Base-by-base conservation (phyloP, 2,888 invertebrate species). In the Drosophila nigricruria region DNA sequence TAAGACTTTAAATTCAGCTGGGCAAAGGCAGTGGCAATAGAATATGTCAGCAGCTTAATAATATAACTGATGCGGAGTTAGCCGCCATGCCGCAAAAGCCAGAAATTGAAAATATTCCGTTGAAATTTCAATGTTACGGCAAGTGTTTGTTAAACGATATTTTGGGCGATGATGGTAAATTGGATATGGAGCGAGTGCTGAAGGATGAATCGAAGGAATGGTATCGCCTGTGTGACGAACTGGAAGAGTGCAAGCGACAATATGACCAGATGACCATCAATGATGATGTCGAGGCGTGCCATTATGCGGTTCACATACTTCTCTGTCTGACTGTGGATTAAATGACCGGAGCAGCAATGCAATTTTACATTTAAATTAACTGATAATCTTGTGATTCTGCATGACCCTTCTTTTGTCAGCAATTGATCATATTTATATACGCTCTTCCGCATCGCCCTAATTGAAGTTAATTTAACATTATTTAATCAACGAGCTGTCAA, bases 61-160 rank as follows among this genome's bases (percentile, higher is more conserved):
- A 52, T 18, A n/a, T 60, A 18, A 52, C 42, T n/a, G 12, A 20
- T 25, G n/a, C 12, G 20, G 40, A 60, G n/a, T 16, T 50, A 4
- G 12, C 40, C n/a, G 16, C 6, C 2, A 32, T 42, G 10, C 16
- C 49, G 1, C 12, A 12, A n/a, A 18, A 42, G 6, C 14, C 23
- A 25, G 12, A 18, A 20, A 18, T 53, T 4, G 10, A 43, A 43
- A 2, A 27, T 14, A 23, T 54, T 12, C n/a, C 30, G 14, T 30
- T 36, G 3, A 34, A 45, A 36, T 45, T 42, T 25, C 18, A 53
- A 27, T 61, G 61, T 5, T 43, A 34, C 12, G 32, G 18, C 30
- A 60, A 50, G 16, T 60, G 49, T 12, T 8, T 40, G 36, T 18
- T 50, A 3, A 12, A 3, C 10, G 30, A 27, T 34, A 38, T 34